Percentiles rank a stretch among this genome's conserved stretches.
Conservation (phyloP, 2,797 vertebrate species). For the Parambassis ranga region DNA sequence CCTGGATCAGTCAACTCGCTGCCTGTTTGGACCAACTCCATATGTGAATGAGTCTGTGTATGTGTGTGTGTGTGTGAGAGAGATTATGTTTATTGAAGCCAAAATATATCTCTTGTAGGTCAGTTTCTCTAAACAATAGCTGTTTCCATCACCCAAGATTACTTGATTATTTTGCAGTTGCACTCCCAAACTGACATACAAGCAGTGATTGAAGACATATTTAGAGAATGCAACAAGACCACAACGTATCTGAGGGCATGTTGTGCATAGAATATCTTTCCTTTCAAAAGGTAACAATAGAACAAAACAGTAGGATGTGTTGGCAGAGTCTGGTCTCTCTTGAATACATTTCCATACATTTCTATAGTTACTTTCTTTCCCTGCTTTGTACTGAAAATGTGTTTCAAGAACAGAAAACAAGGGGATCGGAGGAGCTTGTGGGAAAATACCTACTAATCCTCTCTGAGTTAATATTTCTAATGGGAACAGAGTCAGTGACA, state of each 20-base stretch:
- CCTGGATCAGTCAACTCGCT: constrained; percentile 72
- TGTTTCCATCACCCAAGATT: not conserved
- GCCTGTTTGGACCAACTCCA: constrained; percentile 72
- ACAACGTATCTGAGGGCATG: not conserved
- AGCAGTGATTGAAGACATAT: not conserved
- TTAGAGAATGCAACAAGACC: not conserved
- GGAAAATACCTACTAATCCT: constrained; percentile 38
- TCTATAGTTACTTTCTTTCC: not conserved
- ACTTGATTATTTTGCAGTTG: constrained; percentile 8
- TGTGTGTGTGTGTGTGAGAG: constrained; percentile 5
- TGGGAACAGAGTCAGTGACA: constrained; percentile 29
- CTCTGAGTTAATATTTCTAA: constrained; percentile 16
- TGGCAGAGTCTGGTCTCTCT: not conserved
- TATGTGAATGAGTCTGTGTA: constrained; percentile 41
- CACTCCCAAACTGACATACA: not conserved
- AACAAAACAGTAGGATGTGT: not conserved
- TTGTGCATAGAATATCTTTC: not conserved
- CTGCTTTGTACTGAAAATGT: not conserved
- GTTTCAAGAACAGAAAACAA: not conserved
- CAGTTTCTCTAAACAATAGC: constrained; percentile 14
- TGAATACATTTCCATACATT: not conserved
- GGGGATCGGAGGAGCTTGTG: too few species aligned
- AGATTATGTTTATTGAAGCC: constrained; percentile 42
- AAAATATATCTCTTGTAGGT: constrained; percentile 17
- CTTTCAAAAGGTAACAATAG: not conserved